Base-by-base conservation (phyloP, 2,888 invertebrate species). In the Callimorpha dominula region DNA sequence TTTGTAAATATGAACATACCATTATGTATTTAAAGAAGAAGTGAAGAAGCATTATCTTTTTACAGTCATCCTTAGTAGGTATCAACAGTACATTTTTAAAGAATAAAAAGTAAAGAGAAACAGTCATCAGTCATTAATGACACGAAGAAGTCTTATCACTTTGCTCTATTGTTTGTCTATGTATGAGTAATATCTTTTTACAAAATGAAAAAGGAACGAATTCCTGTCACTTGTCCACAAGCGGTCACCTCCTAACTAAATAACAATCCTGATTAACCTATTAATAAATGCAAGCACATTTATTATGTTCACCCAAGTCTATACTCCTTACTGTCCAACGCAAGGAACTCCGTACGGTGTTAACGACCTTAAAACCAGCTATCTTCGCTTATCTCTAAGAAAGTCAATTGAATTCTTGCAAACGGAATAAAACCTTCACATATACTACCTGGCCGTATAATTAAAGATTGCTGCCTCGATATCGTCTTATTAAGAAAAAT, bases 351-450 rank as follows among this genome's bases (percentile, higher is more conserved):
- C 42, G 20, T 52, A 50, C 64, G 75, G 78, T 78, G 85, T 81
- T 79, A 85, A 83, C 76, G 85, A 84, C 83, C 85, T 81, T 68
- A 84, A 80, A 85, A 85, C 85, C 85, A 79, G 85, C 79, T 70
- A 85, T 81, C 82, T 82, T 67, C 31, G 63, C 72, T 83, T 82
- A 85, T 81, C 84, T 81, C 49, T 73, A 78, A 77, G 81, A 83
- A 83, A 83, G 78, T 80, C 79, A 79, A 82, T 83, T 83, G 79
- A 79, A 81, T 81, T 76, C 82, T 81, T 74, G 81, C 83, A 80
- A 83, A 80, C 73, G 75, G 71, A 75, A 80, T 81, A 77, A 81
- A 79, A 78, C 82, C 83, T 80, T 76, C 68, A 73, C 60, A 72
- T 69, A 65, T 75, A 81, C 70, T 70, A 31, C 64, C 71, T 52